phyloP scores from a whole-genome alignment of 2,113 vertebrate genomes.

The Platichthys stellatus region DNA sequence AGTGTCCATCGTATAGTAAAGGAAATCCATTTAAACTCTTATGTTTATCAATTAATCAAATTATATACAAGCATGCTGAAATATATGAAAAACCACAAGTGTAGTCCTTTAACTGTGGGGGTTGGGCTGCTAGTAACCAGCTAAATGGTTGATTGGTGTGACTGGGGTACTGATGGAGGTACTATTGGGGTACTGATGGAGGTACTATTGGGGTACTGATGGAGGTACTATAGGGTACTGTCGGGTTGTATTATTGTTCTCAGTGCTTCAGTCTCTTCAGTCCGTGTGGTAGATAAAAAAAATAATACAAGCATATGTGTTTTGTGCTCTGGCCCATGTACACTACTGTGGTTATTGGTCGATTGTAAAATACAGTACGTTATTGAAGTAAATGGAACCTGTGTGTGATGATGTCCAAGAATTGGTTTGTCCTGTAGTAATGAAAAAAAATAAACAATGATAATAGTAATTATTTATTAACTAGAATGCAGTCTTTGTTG shows the following conservation, averaged over 20 bases:
- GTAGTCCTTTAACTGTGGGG: slow-evolving; percentile 14
- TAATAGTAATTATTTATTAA: slow-evolving; percentile 59
- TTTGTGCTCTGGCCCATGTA: slow-evolving; percentile 65
- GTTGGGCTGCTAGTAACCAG: neutral
- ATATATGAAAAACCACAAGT: slow-evolving; percentile 10
- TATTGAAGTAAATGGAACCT: slow-evolving; percentile 76
- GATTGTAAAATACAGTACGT: slow-evolving; percentile 78
- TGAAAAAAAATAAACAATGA: slow-evolving; percentile 16
- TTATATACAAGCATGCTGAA: neutral
- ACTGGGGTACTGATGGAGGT: slow-evolving; percentile 14
- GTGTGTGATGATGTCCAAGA: slow-evolving; percentile 78
- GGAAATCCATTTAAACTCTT: neutral
- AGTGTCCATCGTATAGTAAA: neutral
- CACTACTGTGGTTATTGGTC: slow-evolving; percentile 75
- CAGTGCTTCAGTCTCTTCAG: slow-evolving; percentile 73
- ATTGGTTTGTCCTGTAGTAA: slow-evolving; percentile 79
- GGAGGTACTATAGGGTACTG: slow-evolving; percentile 36
- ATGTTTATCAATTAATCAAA: neutral
- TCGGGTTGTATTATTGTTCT: slow-evolving; percentile 68
- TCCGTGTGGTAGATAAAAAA: slow-evolving; percentile 63
- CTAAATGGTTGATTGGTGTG: slow-evolving; percentile 11
- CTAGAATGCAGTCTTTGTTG: slow-evolving; percentile 65
- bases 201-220: neutral
- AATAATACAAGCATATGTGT: slow-evolving; percentile 64
- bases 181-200: neutral